Base-by-base conservation (phyloP, 2,888 invertebrate genomes). In the Drosophila limbata region DNA sequence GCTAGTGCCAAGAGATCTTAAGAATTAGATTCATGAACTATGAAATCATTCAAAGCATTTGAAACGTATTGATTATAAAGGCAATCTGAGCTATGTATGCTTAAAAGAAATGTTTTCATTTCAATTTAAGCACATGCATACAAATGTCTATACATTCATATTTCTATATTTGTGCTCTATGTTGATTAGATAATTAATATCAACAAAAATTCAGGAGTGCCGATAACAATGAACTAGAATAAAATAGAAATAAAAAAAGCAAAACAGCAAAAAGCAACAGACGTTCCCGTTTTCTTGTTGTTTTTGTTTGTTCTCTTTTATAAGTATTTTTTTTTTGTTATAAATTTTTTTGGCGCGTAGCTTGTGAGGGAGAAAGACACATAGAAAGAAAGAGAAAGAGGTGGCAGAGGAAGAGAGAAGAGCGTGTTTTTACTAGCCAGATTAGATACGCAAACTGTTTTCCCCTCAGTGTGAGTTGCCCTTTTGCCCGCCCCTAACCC, bases 361-460 rank as follows among this genome's bases (percentile, higher is more conserved):
- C n/a, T 8, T 6, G 9, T 33, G 31, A 31, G 35, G 4, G 19
- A 40, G 5, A 4, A 25, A 13, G 21, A 33, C n/a, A 11, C 5
- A 8, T 21, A 40, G 13, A 37, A 28, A 3, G 10, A 8, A 13
- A 11, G 5, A 1, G 15, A 15, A 2, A 13, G 28, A 4, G 9
- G 3, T 25, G 5, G 25, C 25, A 11, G 2, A 2, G 37, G 48
- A 4, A 2, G 37, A 52, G 73, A 69, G 42, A 45, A 67, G n/a
- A 37, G 37, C n/a, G n/a, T 73, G 56, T 59, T 75, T 81, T 69
- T 69, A 81, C 71, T 73, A 69, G 69, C 66, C 66, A 73, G 84
- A 86, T 83, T 70, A 86, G 82, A 83, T 83, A 83, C 40, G 52
- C 17, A 9, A 33, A 17, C 39, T 9, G 25, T 21, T 1, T 9